phyloP scores from a whole-genome alignment of 2,113 vertebrate genomes.

The Cyprinodon tularosa region DNA sequence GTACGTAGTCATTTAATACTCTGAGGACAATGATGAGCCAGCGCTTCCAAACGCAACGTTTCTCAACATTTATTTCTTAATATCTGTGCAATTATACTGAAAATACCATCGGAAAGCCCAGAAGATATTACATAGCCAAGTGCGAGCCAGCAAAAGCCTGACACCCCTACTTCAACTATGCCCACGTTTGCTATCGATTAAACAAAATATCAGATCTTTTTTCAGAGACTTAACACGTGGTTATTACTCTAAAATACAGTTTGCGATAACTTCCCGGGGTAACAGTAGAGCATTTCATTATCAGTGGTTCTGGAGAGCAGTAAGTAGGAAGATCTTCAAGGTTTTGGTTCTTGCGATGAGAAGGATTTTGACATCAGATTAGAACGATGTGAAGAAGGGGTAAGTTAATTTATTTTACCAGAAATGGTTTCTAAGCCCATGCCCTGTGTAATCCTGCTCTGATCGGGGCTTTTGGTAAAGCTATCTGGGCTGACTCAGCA shows the following conservation, averaged over 20 bases:
- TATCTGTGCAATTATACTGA: not conserved
- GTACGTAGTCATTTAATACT: slow-evolving; percentile 69
- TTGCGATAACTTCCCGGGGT: no score
- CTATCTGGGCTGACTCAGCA: not conserved
- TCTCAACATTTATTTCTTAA: not conserved
- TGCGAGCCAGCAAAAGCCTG: not conserved
- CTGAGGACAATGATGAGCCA: not conserved
- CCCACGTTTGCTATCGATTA: not conserved
- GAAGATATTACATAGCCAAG: not conserved
- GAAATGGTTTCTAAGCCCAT: not conserved
- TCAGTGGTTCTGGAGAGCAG: no score
- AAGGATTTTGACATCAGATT: not conserved
- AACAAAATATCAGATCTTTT: not conserved
- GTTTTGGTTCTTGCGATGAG: not conserved
- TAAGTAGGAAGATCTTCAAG: not conserved
- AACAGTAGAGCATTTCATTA: no score
- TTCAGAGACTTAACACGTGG: not conserved
- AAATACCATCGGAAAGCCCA: not conserved
- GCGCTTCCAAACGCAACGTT: not conserved
- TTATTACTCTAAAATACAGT: not conserved
- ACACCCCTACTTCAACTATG: not conserved
- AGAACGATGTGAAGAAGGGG: not conserved
- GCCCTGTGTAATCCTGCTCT: not conserved
- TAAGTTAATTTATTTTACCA: not conserved
- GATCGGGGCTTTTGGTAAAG: not conserved